These are phyloP conservation scores for Acomys russatus DNA, from an alignment of 2,797 vertebrate species.

Conservation along the genomic window DNA sequence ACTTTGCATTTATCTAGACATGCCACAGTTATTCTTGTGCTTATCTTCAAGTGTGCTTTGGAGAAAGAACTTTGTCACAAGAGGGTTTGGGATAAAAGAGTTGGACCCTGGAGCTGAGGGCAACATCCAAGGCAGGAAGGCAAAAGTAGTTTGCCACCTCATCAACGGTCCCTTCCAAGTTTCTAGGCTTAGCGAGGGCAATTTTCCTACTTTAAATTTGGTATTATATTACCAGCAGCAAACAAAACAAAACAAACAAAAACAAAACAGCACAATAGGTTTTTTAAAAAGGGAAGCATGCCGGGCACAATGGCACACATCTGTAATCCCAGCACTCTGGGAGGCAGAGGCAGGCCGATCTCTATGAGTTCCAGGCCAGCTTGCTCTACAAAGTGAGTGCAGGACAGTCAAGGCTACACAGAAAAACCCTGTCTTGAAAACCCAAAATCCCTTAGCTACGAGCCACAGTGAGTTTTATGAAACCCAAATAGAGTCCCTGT, in stretches of 20 bases:
- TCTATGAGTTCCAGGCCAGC: no score
- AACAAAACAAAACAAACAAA: background rate
- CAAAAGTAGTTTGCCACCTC: background rate
- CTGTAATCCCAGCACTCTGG: no score
- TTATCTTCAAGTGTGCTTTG: constrained; percentile 24
- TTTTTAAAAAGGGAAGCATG: background rate
- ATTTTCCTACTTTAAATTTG: background rate
- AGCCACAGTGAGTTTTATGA: background rate
- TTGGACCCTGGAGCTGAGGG: background rate
- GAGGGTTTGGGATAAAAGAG: background rate
- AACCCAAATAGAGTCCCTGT: background rate
- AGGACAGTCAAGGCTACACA: no score
- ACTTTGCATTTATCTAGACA: background rate
- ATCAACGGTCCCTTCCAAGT: background rate
- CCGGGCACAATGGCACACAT: no score
- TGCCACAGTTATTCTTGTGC: background rate
- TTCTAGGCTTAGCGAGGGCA: background rate
- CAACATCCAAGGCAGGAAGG: background rate
- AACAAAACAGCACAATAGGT: background rate
- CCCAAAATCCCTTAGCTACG: background rate
- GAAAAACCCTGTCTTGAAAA: no score
- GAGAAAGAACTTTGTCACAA: background rate
- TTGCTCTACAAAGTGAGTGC: no score
- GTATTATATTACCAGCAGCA: background rate
- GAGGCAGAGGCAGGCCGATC: no score